Evolutionary conservation across 2,113 vertebrate species (phyloP).

Genomic region (Cacatua alba): DNA sequence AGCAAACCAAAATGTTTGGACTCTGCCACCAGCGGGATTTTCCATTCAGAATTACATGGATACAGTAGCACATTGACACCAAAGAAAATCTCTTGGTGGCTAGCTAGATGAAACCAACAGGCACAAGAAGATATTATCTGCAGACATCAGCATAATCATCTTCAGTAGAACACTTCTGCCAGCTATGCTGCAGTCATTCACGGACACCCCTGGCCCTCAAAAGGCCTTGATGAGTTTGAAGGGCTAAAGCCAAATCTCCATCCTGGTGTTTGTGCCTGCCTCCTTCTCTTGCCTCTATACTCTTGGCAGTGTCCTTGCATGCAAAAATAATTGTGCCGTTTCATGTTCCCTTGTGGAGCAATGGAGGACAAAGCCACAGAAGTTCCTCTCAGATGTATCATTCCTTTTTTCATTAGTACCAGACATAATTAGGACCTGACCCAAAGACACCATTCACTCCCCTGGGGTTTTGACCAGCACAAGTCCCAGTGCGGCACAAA

Average conservation of each 20-base stretch:
- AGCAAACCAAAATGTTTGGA: not conserved
- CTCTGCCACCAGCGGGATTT: not conserved
- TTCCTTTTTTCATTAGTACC: not conserved
- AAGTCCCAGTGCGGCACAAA: not conserved
- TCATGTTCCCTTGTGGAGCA: not conserved
- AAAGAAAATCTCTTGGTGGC: not conserved
- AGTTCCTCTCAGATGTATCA: not conserved
- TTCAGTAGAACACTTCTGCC: not conserved
- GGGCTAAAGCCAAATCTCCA: not conserved
- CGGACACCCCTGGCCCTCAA: not conserved
- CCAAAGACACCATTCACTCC: not conserved
- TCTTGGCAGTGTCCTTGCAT: not conserved
- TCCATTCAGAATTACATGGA: not conserved
- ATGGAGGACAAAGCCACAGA: not conserved
- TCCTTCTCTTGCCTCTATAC: not conserved
- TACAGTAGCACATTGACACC: not conserved
- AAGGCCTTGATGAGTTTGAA: not conserved
- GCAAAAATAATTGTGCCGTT: not conserved
- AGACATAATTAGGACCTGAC: not conserved
- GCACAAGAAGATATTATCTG: not conserved
- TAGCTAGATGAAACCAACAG: not conserved
- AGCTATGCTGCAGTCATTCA: rapidly evolving
- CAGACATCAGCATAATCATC: not conserved
- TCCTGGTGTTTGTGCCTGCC: not conserved
- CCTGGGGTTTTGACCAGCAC: not conserved